These are phyloP conservation scores for Siniperca undulata DNA, from an alignment of 2,797 vertebrate species.

Conservation along the genomic window DNA sequence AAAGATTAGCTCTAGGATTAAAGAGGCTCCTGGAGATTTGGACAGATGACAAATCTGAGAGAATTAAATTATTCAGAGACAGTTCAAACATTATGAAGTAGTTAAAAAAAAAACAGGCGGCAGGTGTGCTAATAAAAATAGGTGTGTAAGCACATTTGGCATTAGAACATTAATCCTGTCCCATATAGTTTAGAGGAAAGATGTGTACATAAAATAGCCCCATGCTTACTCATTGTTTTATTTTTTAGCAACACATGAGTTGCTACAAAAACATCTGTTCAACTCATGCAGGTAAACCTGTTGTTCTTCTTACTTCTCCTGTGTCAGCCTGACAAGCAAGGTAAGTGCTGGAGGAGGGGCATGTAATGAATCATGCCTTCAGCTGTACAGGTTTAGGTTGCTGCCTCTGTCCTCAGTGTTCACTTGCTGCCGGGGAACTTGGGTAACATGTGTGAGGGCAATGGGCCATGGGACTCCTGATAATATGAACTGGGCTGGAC, in stretches of 20 bases:
- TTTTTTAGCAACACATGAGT: not conserved
- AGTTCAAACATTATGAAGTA: slow-evolving; percentile 11
- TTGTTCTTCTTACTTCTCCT: slow-evolving; percentile 48
- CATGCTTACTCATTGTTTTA: not conserved
- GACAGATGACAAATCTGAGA: not conserved
- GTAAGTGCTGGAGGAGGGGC: slow-evolving; percentile 74
- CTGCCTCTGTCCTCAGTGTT: slow-evolving; percentile 37
- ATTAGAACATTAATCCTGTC: slow-evolving; percentile 8
- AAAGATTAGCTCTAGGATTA: not conserved
- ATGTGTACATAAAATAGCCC: not conserved
- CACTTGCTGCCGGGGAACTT: slow-evolving; percentile 55
- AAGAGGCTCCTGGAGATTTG: not conserved
- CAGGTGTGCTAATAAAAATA: slow-evolving; percentile 31
- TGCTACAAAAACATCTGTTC: slow-evolving; percentile 5
- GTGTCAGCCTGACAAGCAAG: slow-evolving; percentile 36
- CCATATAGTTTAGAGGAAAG: not conserved
- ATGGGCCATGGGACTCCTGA: slow-evolving; percentile 78
- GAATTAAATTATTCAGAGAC: not conserved
- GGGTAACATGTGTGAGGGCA: slow-evolving; percentile 67
- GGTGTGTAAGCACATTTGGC: slow-evolving; percentile 2
- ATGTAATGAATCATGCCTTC: slow-evolving; percentile 56
- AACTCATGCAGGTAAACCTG: slow-evolving; percentile 60
- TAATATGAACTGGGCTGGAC: slow-evolving; percentile 81
- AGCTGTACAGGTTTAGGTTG: slow-evolving; percentile 67
- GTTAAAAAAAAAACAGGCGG: slow-evolving; percentile 8